phyloP scores from a whole-genome alignment of 92 coral and sea anemone species.

The Bergia sp. region DNA sequence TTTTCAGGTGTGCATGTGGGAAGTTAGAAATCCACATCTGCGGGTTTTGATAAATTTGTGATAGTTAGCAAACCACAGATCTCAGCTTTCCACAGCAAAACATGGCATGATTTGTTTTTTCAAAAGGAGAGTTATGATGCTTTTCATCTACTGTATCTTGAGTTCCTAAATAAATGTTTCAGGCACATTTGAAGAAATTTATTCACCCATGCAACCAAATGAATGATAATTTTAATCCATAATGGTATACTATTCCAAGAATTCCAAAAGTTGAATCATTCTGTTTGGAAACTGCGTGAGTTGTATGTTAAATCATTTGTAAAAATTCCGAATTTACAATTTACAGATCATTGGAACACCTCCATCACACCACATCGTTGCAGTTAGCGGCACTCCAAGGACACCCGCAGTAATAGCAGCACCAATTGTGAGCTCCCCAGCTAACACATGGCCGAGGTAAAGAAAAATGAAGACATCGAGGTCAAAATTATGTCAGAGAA shows the following conservation, averaged over 20 bases:
- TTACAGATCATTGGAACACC: slow-evolving; percentile 82
- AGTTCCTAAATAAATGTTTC: not conserved
- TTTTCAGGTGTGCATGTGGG: not conserved
- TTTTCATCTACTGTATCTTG: not conserved
- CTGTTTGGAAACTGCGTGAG: not conserved
- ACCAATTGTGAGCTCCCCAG: slow-evolving; percentile 79
- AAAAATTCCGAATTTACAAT: slow-evolving; percentile 10
- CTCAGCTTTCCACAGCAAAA: not conserved
- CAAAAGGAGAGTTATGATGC: not conserved
- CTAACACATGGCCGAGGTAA: slow-evolving; percentile 93
- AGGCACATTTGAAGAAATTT: too few species aligned
- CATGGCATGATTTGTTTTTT: not conserved
- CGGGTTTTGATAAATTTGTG: too few species aligned
- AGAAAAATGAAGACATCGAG: not conserved
- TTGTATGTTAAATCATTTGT: too few species aligned
- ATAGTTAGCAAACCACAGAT: not conserved
- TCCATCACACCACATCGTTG: slow-evolving; percentile 83
- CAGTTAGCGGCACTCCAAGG: slow-evolving; percentile 82
- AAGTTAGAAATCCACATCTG: too few species aligned
- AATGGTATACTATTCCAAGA: not conserved
- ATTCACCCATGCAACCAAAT: too few species aligned
- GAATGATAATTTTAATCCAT: too few species aligned
- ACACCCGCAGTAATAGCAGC: slow-evolving; percentile 92
- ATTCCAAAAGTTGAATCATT: not conserved
- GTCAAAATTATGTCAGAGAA: not conserved